Base-by-base conservation (phyloP, 2,113 vertebrate genomes). In the Lamprotornis superbus region DNA sequence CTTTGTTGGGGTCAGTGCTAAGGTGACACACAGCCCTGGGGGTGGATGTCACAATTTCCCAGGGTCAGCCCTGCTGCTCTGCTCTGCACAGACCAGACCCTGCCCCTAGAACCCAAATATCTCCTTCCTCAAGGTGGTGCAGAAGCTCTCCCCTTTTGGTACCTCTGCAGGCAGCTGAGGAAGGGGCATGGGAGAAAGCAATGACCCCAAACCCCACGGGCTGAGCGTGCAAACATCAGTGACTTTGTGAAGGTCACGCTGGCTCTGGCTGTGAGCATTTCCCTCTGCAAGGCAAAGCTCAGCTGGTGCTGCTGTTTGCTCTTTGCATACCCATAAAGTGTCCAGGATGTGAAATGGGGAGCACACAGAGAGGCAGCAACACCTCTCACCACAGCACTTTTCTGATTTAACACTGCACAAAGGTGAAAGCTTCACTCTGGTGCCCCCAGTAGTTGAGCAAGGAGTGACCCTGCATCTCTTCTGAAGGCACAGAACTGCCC, bases 111-210 rank as follows among this genome's bases (percentile, higher is more conserved):
- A 89, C 59, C 37, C 70, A 40, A 75, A 55, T 2, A 46, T 49
- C 46, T 95, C 49, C 84, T 90, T 89, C 89, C 84, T 91, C 53
- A 27, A 46, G 93, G 61, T 79, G 89, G 49, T 84, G 81, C 93
- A 95, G 80, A 79, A 75, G 65, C 81, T 94, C 69, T 94, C 77
- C 28, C 25, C 22, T 68, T 57, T 8, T 64, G 37, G 33, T 18
- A 15, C 28, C 55, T 37, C 80, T 71, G 27, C 33, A 23, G 35
- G 21, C 37, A 4, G 18, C 40, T 27, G 49, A 57, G 67, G 64
- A 60, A 35, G 53, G 37, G 40, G 10, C 15, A 8, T 11, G 25
- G 76, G 53, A 49, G 17, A 28, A 77, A 57, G 7, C 16, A 79
- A 18, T 52, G 75, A 11, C 12, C 33, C 59, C 11, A 11, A 83